A percentile compares a stretch with the other conserved stretches of the same genome.
phyloP scores from a whole-genome alignment of 2,888 invertebrate species.

The Pterostichus madidus region DNA sequence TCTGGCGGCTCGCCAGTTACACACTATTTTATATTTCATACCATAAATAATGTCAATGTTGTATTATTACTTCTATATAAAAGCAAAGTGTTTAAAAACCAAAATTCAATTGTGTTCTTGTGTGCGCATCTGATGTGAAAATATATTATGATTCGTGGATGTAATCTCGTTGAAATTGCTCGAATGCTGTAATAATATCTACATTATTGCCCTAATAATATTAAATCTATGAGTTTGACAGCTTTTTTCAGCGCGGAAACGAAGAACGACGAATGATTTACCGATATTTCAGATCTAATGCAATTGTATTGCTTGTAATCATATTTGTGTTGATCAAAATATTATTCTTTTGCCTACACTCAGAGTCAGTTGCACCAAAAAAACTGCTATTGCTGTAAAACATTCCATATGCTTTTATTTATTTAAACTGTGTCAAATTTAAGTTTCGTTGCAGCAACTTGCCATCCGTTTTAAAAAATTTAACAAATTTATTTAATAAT shows the following conservation, averaged over 20 bases:
- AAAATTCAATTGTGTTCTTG: slow-evolving; percentile 49
- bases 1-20: slow-evolving; percentile 60
- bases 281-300: slow-evolving; percentile 19
- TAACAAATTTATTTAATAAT: too few relatives aligned
- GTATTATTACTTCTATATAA: slow-evolving; percentile 65
- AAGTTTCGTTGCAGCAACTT: too few relatives aligned
- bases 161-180: slow-evolving; percentile 27
- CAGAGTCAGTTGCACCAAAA: too few relatives aligned
- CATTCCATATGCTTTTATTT: too few relatives aligned
- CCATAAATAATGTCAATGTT: slow-evolving; percentile 65
- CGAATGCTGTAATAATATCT: slow-evolving; percentile 41
- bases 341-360: too few relatives aligned
- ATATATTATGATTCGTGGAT: slow-evolving; percentile 37
- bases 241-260: slow-evolving; percentile 35
- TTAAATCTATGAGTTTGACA: slow-evolving; percentile 40
- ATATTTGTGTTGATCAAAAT: neutral
- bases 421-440: too few relatives aligned
- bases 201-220: slow-evolving; percentile 44
- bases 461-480: too few relatives aligned
- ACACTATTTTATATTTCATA: slow-evolving; percentile 64
- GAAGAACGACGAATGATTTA: slow-evolving; percentile 3
- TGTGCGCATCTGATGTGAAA: slow-evolving; percentile 41
- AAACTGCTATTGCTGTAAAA: too few relatives aligned
- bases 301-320: slow-evolving; percentile 9
- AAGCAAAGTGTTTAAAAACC: slow-evolving; percentile 61